Base-by-base conservation (phyloP, 2,888 invertebrate genomes). In the Cyclophora punctaria region DNA sequence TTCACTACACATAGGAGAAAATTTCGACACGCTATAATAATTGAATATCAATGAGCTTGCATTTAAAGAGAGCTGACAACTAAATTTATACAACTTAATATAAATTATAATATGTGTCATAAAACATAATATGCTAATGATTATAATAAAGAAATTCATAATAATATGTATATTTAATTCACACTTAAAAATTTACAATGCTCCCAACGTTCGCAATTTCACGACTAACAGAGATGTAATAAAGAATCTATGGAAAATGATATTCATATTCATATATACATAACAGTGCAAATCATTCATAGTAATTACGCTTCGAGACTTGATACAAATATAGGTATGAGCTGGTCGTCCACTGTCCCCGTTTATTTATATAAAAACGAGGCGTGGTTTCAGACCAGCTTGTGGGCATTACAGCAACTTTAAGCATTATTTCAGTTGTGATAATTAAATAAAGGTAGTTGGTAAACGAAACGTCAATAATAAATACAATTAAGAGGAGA, bases 31-130 rank as follows among this genome's bases (percentile, higher is more conserved):
- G 34, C 44, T 44, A 53, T 53, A 51, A 48, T 51, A 53, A 52
- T 60, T 62, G 63, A 57, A 67, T 67, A 65, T 69, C 67, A 58
- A 74, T 63, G 67, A 73, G 67, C 71, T 78, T 73, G 72, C 66
- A 71, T 76, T 20, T 73, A 73, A 62, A 80, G 80, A 85, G 84
- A 85, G 81, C 80, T 69, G 71, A 73, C 64, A 77, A 73, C 76
- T 79, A 80, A 80, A 77, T 84, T 83, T 84, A 77, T 83, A 85
- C 83, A 84, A 83, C 80, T 82, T 79, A 82, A 75, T 69, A 79
- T 77, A 76, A 78, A 80, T 73, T 75, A 77, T 60, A 71, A 66
- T 72, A 60, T 66, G 67, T 68, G 55, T 57, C 57, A 57, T 67
- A 67, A 61, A 78, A 68, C 71, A 67, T 69, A 73, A 73, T 70